Base-by-base conservation (phyloP, 1,140 invertebrate species). In the Conopomorpha cramerella region DNA sequence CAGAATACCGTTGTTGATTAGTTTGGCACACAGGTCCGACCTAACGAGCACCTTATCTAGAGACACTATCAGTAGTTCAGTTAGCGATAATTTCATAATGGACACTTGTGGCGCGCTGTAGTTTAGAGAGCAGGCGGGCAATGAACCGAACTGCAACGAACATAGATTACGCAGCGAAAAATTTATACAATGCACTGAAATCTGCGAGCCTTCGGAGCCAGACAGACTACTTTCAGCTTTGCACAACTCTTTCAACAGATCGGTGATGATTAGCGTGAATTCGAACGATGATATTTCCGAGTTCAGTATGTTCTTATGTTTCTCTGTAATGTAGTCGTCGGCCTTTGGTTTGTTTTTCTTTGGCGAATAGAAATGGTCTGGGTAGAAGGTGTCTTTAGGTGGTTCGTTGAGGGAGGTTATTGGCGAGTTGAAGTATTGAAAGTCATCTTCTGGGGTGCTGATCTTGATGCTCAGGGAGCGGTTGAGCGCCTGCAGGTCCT, bases 401-500 rank as follows among this genome's bases (percentile, higher is more conserved):
- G 55, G 57, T 10, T 86, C 84, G 39, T 80, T 80, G 17, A 84
- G 79, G 38, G 82, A 82, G 0, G 81, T 56, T 0, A 82, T 54
- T 0, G 82, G 67, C 0, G 79, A 80, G 15, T 83, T 81, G 48
- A 86, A 86, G 43, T 86, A 86, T 29, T 84, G 81, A 46, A 86
- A 86, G 41, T 85, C 83, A 67, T 84, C 83, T n/a, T 78, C 77
- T 30, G 84, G 81, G 1, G 82, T 48, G 16, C 76, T 67, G 13
- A 85, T 80, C 46, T 82, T 84, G 8, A 86, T 58, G 0, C 77
- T 74, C 23, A 80, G 55, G 0, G 80, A 81, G 2, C 77, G 71
- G 46, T 77, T 78, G 3, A 78, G 47, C 3, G 76, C 68, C 36
- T 83, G 77, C n/a, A 81, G 55, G 6, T 77, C 80, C 28, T 81